A percentile compares a stretch with the other conserved stretches of the same genome.
Evolutionary conservation across 2,113 vertebrate species (phyloP).

Genomic region (Lonchura striata): DNA sequence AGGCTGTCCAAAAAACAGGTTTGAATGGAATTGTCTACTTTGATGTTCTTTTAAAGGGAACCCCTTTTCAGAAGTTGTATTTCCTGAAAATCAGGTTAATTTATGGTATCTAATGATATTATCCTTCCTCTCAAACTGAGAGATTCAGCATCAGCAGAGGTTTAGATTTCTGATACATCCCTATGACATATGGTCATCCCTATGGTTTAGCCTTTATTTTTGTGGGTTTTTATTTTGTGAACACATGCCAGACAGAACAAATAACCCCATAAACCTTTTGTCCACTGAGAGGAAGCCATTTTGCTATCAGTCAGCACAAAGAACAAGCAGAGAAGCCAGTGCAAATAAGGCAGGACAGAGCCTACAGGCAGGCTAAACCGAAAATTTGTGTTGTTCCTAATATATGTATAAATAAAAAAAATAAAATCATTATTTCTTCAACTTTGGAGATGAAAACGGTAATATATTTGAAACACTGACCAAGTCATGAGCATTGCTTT

Average conservation of each 20-base stretch:
- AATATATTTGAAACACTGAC: conserved; percentile 1
- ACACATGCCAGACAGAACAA: not conserved
- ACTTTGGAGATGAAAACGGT: not conserved
- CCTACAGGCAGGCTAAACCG: not conserved
- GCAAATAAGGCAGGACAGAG: not conserved
- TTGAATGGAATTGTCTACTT: not conserved
- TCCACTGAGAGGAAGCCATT: not conserved
- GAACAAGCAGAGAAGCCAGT: not conserved
- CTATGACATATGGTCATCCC: not conserved
- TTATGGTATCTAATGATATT: not conserved
- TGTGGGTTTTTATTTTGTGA: not conserved
- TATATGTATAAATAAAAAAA: not conserved
- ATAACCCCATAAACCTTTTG: not conserved
- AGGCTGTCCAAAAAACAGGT: not conserved
- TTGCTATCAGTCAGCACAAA: not conserved
- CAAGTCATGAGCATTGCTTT: not conserved
- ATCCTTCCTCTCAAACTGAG: not conserved
- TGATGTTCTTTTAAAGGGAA: not conserved
- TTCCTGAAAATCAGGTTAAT: not conserved
- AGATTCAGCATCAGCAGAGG: not conserved
- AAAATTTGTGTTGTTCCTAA: not conserved
- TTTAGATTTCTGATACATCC: not conserved
- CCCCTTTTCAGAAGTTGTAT: not conserved
- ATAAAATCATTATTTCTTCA: not conserved
- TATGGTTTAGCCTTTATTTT: not conserved